Conservation (phyloP, 2,797 vertebrate genomes). For the Gila robusta region DNA sequence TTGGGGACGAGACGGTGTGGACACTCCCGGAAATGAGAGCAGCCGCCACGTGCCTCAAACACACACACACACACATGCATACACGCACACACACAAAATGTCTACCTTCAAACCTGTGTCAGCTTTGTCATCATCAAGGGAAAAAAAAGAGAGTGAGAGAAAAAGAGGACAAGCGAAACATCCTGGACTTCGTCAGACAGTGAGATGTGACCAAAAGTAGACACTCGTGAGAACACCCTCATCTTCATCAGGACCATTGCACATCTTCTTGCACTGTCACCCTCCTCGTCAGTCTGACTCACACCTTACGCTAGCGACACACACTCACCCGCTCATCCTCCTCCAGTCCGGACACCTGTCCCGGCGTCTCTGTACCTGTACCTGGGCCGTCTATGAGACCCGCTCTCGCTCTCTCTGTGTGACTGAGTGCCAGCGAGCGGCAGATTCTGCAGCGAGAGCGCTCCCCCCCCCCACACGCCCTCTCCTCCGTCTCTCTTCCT, state of each 20-base stretch:
- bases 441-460: slow-evolving; percentile 79
- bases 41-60: slow-evolving; percentile 73
- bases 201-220: slow-evolving; percentile 84
- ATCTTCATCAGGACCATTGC: slow-evolving; percentile 68
- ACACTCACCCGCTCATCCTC: slow-evolving; percentile 48
- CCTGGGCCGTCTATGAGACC: slow-evolving; percentile 74
- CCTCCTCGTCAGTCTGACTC: slow-evolving; percentile 25
- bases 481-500: slow-evolving; percentile 63
- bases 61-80: slow-evolving; percentile 61
- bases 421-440: slow-evolving; percentile 78
- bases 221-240: slow-evolving; percentile 69
- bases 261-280: slow-evolving; percentile 57
- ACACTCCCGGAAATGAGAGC: slow-evolving; percentile 93
- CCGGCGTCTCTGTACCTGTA: slow-evolving; percentile 71
- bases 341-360: slow-evolving; percentile 59
- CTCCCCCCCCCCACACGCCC: slow-evolving; percentile 47
- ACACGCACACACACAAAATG: slow-evolving; percentile 73
- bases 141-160: slow-evolving; percentile 49
- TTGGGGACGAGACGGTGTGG: slow-evolving; percentile 85
- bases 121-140: slow-evolving; percentile 82
- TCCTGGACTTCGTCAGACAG: slow-evolving; percentile 64
- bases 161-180: slow-evolving; percentile 38
- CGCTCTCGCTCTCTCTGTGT: slow-evolving; percentile 77
- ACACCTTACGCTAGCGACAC: slow-evolving; percentile 14
- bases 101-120: slow-evolving; percentile 71